Conservation (phyloP, 92 coral and sea anemone species). For the Phenganax marumi region DNA sequence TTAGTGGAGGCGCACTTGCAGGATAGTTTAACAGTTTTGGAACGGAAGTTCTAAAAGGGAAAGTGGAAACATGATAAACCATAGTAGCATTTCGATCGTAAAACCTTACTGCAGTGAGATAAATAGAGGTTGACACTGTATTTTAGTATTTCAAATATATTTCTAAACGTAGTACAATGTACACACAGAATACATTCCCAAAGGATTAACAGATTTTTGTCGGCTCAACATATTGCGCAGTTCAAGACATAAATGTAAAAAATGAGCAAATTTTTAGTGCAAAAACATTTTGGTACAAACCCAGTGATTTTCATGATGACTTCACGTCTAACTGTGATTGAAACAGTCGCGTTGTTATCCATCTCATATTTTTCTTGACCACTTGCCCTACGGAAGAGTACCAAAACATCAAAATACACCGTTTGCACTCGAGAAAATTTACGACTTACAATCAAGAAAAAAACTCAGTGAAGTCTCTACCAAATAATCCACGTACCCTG, state of each 20-base stretch:
- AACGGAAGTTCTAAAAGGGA: conserved; percentile 6
- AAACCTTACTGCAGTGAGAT: too few relatives aligned
- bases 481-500: background rate
- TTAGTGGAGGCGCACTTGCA: background rate
- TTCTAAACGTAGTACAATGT: too few relatives aligned
- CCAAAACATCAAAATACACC: background rate
- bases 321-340: background rate
- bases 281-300: background rate
- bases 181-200: too few relatives aligned
- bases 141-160: too few relatives aligned
- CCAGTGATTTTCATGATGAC: background rate
- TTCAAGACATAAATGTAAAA: too few relatives aligned
- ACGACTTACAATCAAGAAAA: too few relatives aligned
- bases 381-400: background rate
- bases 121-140: too few relatives aligned
- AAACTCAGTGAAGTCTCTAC: too few relatives aligned
- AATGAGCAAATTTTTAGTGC: background rate
- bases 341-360: conserved; percentile 15
- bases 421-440: too few relatives aligned
- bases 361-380: conserved; percentile 18
- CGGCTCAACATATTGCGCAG: too few relatives aligned
- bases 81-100: background rate
- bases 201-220: too few relatives aligned
- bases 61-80: background rate
- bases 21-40: background rate